phyloP scores from a whole-genome alignment of 2,888 invertebrate genomes.

The Tetrapedia diversipes region DNA sequence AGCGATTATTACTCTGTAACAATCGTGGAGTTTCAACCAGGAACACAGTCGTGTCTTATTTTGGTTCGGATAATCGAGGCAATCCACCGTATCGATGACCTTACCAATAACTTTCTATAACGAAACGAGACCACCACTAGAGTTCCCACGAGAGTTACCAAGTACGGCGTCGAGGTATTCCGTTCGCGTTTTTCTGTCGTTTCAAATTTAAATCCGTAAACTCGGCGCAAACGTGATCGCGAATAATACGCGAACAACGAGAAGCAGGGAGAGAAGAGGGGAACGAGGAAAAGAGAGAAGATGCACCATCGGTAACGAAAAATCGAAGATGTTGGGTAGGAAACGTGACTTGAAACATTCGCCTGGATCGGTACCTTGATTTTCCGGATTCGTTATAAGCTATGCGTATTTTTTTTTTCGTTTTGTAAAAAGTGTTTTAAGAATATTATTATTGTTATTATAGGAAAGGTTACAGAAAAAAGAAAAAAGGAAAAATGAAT shows the following conservation, averaged over 20 bases:
- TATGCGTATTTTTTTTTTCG: too few species aligned
- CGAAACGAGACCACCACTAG: too few species aligned
- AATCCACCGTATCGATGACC: too few species aligned
- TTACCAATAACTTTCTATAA: too few species aligned
- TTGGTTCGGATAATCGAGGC: too few species aligned
- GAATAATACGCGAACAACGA: neutral
- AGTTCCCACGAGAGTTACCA: neutral
- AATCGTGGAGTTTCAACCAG: too few species aligned
- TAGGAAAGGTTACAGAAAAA: too few species aligned
- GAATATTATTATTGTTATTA: too few species aligned
- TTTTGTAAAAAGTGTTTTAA: too few species aligned
- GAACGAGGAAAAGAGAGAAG: neutral
- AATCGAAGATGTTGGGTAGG: constrained; percentile 11
- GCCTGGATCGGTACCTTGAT: constrained; percentile 5
- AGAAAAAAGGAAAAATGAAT: too few species aligned
- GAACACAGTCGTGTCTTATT: too few species aligned
- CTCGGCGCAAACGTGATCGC: constrained; percentile 28
- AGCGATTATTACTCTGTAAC: too few species aligned
- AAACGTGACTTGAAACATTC: constrained; percentile 45
- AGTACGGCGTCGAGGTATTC: constrained; percentile 9
- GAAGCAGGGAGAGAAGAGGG: neutral
- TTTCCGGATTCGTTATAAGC: constrained; percentile 12
- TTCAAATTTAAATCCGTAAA: constrained; percentile 44
- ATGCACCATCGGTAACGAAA: constrained; percentile 7
- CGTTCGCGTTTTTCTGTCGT: constrained; percentile 19